These are phyloP conservation scores for Ligdia adustata DNA, from an alignment of 2,888 invertebrate species.

Conservation along the genomic window DNA sequence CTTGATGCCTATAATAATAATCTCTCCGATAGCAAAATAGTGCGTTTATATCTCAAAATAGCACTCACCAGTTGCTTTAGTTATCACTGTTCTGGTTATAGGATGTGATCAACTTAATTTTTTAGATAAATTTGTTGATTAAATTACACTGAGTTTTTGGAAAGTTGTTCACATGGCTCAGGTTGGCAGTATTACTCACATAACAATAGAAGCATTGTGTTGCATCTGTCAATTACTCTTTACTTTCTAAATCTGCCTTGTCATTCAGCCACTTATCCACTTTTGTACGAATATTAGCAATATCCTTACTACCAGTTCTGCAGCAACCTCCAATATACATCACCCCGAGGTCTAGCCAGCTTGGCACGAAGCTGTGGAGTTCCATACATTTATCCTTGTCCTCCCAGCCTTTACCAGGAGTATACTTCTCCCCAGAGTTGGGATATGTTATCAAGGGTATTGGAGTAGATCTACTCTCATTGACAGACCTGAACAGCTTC, in stretches of 20 bases:
- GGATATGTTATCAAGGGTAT: constrained; percentile 94
- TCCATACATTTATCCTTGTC: constrained; percentile 86
- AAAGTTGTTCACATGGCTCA: too few relatives aligned
- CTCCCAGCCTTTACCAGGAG: constrained; percentile 85
- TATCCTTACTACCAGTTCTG: constrained; percentile 90
- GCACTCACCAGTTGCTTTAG: too few relatives aligned
- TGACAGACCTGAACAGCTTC: constrained; percentile 59
- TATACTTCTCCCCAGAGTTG: constrained; percentile 93
- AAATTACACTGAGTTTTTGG: too few relatives aligned
- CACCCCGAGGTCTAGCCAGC: constrained; percentile 92
- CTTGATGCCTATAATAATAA: too few relatives aligned
- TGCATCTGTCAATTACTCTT: neutral
- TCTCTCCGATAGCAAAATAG: too few relatives aligned
- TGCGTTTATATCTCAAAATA: too few relatives aligned
- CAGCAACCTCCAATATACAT: constrained; percentile 96
- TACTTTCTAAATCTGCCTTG: neutral
- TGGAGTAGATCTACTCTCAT: constrained; percentile 47
- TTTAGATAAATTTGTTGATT: too few relatives aligned
- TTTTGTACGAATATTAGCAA: constrained; percentile 82
- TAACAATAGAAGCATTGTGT: neutral
- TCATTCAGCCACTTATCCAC: constrained; percentile 50
- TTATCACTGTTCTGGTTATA: too few relatives aligned
- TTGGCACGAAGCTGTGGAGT: constrained; percentile 86
- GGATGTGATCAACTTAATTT: too few relatives aligned
- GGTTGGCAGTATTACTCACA: too few relatives aligned